These are phyloP conservation scores for Tichodroma muraria DNA, from an alignment of 2,113 vertebrate species.

Conservation along the genomic window DNA sequence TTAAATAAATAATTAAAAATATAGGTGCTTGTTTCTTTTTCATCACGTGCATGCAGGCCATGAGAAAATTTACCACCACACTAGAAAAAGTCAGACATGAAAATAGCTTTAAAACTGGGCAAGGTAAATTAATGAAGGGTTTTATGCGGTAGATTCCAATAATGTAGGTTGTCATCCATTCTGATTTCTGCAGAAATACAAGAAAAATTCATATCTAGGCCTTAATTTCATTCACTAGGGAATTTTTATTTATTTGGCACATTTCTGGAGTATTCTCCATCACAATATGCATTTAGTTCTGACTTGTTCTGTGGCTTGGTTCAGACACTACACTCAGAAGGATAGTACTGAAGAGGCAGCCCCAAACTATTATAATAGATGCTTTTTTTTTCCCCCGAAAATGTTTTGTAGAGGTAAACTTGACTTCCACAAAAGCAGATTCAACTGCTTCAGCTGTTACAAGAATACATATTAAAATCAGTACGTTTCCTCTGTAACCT, in stretches of 20 bases:
- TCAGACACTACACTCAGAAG: not conserved
- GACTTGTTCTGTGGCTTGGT: not conserved
- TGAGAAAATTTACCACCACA: not conserved
- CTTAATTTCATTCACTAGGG: not conserved
- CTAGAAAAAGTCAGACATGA: not conserved
- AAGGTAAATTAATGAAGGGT: not conserved
- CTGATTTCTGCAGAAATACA: not conserved
- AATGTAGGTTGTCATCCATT: not conserved
- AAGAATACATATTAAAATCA: not conserved
- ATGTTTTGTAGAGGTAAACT: not conserved
- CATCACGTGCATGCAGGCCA: fast-evolving
- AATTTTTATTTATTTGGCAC: not conserved
- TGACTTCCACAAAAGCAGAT: not conserved
- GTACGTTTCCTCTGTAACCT: not conserved
- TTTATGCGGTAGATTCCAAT: not conserved
- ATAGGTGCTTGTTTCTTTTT: not conserved
- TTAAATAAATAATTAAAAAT: not conserved
- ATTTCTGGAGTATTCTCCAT: not conserved
- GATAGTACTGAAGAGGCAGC: not conserved
- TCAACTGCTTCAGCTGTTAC: not conserved
- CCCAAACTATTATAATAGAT: not conserved
- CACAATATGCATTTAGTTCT: not conserved
- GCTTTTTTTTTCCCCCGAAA: not conserved
- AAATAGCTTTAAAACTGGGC: not conserved
- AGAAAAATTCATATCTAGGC: not conserved